Percentiles rank a stretch among this genome's conserved stretches.
These are phyloP conservation scores for Platycnemis pennipes DNA, from an alignment of 2,888 invertebrate species.

Conservation along the genomic window DNA sequence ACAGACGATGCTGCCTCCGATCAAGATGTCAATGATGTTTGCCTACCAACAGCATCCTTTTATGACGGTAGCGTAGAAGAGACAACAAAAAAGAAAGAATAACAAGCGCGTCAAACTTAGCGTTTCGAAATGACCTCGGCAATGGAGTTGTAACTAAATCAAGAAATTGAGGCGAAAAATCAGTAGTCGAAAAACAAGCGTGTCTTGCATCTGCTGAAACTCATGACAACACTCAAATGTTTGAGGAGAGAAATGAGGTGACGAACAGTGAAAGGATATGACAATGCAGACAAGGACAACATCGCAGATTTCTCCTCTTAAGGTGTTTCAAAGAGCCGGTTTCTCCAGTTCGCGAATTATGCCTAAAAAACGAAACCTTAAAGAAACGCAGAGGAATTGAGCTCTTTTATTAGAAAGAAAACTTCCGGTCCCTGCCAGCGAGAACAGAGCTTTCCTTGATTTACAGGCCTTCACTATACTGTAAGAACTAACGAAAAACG, in stretches of 20 bases:
- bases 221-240: too few relatives aligned
- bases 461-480: background rate
- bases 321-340: background rate
- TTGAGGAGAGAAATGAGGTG: too few relatives aligned
- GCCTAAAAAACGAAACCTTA: background rate
- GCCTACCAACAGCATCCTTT: background rate
- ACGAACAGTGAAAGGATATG: background rate
- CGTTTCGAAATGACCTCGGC: too few relatives aligned
- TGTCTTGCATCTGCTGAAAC: background rate
- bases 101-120: background rate
- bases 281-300: background rate
- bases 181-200: too few relatives aligned
- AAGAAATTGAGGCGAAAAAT: too few relatives aligned
- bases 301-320: constrained; percentile 15
- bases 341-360: background rate
- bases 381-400: background rate
- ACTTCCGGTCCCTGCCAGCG: background rate
- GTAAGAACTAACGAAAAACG: background rate
- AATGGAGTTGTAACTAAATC: too few relatives aligned
- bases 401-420: background rate
- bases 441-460: background rate
- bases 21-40: background rate
- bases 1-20: background rate
- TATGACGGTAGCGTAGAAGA: too few relatives aligned
- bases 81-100: too few relatives aligned